Evolutionary conservation across 2,797 vertebrate species (phyloP).

Genomic region (Geotrypetes seraphini): DNA sequence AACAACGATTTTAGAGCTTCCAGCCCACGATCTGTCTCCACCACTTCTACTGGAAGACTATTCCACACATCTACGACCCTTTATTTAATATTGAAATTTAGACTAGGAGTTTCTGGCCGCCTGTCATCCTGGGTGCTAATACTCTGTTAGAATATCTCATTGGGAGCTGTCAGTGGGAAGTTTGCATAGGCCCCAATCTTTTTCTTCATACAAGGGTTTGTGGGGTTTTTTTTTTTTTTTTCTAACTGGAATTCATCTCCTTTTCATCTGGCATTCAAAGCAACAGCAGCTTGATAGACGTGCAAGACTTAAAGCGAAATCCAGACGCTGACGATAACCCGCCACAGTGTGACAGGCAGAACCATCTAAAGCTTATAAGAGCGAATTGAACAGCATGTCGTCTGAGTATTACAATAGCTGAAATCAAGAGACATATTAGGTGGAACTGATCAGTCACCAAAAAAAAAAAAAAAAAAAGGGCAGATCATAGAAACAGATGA

Average conservation of each 20-base stretch:
- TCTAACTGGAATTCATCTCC: slow-evolving; percentile 71
- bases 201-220: slow-evolving; percentile 67
- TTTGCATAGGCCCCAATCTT: slow-evolving; percentile 77
- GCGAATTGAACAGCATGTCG: slow-evolving; percentile 69
- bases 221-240: slow-evolving; percentile 45
- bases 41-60: too few relatives aligned
- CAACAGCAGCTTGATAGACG: slow-evolving; percentile 78
- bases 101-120: slow-evolving; percentile 58
- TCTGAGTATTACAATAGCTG: slow-evolving; percentile 67
- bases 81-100: too few relatives aligned
- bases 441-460: slow-evolving; percentile 77
- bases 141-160: slow-evolving; percentile 71
- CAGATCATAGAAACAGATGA: slow-evolving; percentile 67
- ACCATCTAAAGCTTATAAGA: slow-evolving; percentile 73
- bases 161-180: slow-evolving; percentile 73
- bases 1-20: too few relatives aligned
- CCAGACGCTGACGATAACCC: slow-evolving; percentile 77
- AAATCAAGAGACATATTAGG: slow-evolving; percentile 80
- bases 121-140: slow-evolving; percentile 71
- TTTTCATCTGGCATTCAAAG: slow-evolving; percentile 90
- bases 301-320: slow-evolving; percentile 76
- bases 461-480: slow-evolving; percentile 76
- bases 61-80: too few relatives aligned
- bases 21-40: too few relatives aligned
- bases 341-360: slow-evolving; percentile 75